These are phyloP conservation scores for Elephas maximus DNA, from an alignment of 2,113 vertebrate species.

Conservation along the genomic window DNA sequence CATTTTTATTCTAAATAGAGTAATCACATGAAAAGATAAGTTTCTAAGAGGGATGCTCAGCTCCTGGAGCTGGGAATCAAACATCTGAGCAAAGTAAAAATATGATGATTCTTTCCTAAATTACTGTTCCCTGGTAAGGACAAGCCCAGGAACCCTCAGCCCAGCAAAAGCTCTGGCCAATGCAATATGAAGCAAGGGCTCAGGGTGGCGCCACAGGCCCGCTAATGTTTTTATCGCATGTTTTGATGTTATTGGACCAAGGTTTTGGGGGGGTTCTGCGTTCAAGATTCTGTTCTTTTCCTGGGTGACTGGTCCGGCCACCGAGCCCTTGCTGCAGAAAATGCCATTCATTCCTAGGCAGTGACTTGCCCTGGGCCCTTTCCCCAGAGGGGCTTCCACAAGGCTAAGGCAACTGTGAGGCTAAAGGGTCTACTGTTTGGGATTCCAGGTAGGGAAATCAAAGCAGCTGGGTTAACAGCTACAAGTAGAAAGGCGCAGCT, in stretches of 20 bases:
- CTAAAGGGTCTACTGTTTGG: not conserved
- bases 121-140: not conserved
- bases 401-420: not conserved
- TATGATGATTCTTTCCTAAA: not conserved
- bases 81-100: not conserved
- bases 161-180: not conserved
- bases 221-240: not conserved
- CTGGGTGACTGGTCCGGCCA: not conserved
- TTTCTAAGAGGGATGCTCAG: not conserved
- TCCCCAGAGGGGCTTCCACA: not conserved
- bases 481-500: not conserved
- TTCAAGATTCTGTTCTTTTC: not conserved
- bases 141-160: not conserved
- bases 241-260: not conserved
- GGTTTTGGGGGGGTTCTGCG: not conserved
- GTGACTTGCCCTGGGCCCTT: not conserved
- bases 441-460: not conserved
- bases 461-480: not conserved
- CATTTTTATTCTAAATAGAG: not conserved
- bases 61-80: not conserved
- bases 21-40: not conserved
- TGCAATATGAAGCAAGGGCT: not conserved
- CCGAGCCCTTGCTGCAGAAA: not conserved
- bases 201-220: no score
- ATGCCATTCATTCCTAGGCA: not conserved